Percentiles rank a stretch among this genome's conserved stretches.
Conservation (phyloP, 2,797 vertebrate species). For the Galago senegalensis region DNA sequence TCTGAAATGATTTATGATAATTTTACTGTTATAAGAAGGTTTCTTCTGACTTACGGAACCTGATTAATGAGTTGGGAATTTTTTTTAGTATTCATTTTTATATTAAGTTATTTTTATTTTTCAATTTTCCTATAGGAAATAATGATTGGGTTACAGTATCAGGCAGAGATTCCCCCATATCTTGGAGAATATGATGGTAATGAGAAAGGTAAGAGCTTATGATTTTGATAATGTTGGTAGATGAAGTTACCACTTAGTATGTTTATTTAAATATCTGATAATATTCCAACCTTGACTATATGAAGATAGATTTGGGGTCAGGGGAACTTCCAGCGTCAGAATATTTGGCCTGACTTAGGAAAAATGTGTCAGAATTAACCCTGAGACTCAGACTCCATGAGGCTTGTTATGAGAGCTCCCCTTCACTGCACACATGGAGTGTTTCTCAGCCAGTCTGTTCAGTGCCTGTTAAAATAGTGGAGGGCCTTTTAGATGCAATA, state of each 20-base stretch:
- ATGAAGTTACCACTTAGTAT: background rate
- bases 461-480: background rate
- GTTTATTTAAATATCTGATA: background rate
- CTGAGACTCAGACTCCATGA: background rate
- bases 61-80: background rate
- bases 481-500: background rate
- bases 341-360: slow-evolving; percentile 7
- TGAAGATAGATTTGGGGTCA: background rate
- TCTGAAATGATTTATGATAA: slow-evolving; percentile 14
- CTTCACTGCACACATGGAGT: background rate
- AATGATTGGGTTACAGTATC: slow-evolving; percentile 97
- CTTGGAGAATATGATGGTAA: slow-evolving; percentile 92
- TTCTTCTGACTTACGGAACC: slow-evolving; percentile 5
- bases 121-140: slow-evolving; percentile 93
- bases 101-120: slow-evolving; percentile 54
- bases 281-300: background rate
- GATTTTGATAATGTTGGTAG: slow-evolving; percentile 7
- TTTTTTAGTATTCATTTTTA: slow-evolving; percentile 22
- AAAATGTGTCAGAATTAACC: background rate
- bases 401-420: background rate
- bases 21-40: background rate
- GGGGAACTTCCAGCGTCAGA: background rate
- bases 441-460: background rate
- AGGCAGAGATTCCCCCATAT: slow-evolving; percentile 96
- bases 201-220: slow-evolving; percentile 91